Base-by-base conservation (phyloP, 92 coral and sea anemone species). In the Scolanthus callimorphus region DNA sequence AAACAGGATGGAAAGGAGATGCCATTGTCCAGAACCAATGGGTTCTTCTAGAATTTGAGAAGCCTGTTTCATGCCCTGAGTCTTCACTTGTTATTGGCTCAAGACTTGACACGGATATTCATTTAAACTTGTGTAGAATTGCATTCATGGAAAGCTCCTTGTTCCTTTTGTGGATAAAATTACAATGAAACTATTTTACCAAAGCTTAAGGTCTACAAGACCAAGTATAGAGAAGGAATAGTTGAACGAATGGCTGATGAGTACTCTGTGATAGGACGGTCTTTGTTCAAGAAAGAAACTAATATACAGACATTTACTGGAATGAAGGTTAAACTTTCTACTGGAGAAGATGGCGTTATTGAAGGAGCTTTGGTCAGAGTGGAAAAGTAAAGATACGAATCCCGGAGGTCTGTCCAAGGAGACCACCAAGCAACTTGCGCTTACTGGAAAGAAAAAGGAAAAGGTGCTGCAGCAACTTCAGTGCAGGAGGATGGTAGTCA, bases 311-410 rank as follows among this genome's bases (percentile, higher is more conserved):
- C 68, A 28, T 92, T 92, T 66, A 64, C 85, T 17, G 95, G 95
- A 9, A 76, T 92, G 79, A 92, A 81, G 67, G 81, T 88, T 20
- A 80, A 34, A 17, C 75, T 92, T n/a, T 80, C 98, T 20, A 84
- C 96, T 1, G 98, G 98, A 11, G 98, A 92, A 48, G 76, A 63
- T 55, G 98, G 98, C 12, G 49, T 67, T 41, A 92, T 92, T 31
- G 98, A 92, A 43, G 98, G 98, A 15, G 84, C 30, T 92, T 92
- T 88, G 98, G 98, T 50, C 98, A 92, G 57, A 92, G 98, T 77
- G 98, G 98, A 17, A 92, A 92, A 60, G 90, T 88, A 49, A 92
- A 92, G 60, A 77, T 92, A 10, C 56, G 98, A 43, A 88, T 92
- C 67, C 87, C 92, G 62, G 61, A 2, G 98, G 96, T 26, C 66